Evolutionary conservation across 2,797 vertebrate genomes (phyloP).

Genomic region (Tenualosa ilisha): DNA sequence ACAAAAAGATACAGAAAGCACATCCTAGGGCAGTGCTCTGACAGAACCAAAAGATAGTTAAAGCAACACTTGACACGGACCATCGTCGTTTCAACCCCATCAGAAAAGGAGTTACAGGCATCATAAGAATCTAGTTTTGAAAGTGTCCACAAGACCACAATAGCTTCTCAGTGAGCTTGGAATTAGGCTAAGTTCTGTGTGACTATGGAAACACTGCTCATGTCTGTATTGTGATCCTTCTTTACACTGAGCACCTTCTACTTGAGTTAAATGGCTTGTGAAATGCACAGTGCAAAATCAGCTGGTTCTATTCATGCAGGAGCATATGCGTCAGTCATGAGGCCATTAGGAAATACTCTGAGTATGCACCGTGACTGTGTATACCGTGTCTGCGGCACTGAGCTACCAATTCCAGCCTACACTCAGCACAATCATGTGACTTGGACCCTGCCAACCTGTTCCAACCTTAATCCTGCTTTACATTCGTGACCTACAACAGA

Average conservation of each 20-base stretch:
- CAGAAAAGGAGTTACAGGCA: background rate
- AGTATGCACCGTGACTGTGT: background rate
- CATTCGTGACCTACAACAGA: conserved; percentile 6
- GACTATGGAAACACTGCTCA: background rate
- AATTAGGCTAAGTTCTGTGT: background rate
- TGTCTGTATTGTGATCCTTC: background rate
- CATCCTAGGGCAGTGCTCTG: conserved; percentile 58
- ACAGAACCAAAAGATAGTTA: conserved; percentile 67
- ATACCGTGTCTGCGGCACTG: background rate
- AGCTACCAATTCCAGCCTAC: background rate
- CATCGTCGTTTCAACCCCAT: background rate
- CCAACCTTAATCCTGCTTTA: background rate
- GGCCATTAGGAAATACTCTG: background rate
- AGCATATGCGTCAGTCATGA: background rate
- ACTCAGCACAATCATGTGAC: background rate
- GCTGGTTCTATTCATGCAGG: background rate
- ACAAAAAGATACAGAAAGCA: conserved; percentile 29
- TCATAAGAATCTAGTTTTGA: background rate
- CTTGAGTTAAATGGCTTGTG: background rate
- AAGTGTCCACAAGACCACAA: background rate
- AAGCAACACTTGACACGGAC: background rate
- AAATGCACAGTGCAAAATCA: background rate
- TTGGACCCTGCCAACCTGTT: background rate
- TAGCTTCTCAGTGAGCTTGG: background rate
- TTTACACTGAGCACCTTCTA: background rate